Base-by-base conservation (phyloP, 2,888 invertebrate species). In the Cheiracanthium punctorium region DNA sequence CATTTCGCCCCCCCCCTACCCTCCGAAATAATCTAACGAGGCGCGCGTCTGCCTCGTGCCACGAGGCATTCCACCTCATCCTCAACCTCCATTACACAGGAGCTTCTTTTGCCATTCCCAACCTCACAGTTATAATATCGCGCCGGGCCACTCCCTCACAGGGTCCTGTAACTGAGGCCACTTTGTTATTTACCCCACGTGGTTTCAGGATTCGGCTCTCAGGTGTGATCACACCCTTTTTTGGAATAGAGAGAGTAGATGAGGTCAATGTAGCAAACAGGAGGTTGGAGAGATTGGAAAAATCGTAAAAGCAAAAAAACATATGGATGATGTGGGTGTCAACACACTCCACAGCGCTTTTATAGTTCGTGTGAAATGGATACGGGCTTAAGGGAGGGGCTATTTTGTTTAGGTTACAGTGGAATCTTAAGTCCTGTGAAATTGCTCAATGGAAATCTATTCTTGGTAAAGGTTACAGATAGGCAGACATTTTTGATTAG, bases 11-110 rank as follows among this genome's bases (percentile, higher is more conserved):
- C 73, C 73, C 74, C 79, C 58, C 32, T n/a, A n/a, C n/a, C n/a
- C n/a, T n/a, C n/a, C n/a, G n/a, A n/a, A n/a, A n/a, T 17, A 79
- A 82, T 69, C 73, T 85, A 85, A 85, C 84, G 71, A 85, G 84
- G 85, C 85, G 85, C 85, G 80, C 85, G 85, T 71, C 85, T 72
- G 85, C 80, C 85, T 37, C 85, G 85, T 86, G 85, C 85, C 85
- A 79, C 43, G 71, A 58, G 24, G 73, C 85, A 67, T 71, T 71
- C 65, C 52, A 76, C 33, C 29, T 69, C 85, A 70, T 80, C 70
- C 52, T 70, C 12, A n/a, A 52, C 32, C 43, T 37, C 52, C 65
- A 20, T 24, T 64, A 52, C 70, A 77, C 76, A 43, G 76, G 76
- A 67, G 76, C 76, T 30, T 30, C 20, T 67, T n/a, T n/a, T 33